Percentiles rank a stretch among this genome's conserved stretches.
Conservation (phyloP, 2,113 vertebrate species). For the Anarrhichthys ocellatus region DNA sequence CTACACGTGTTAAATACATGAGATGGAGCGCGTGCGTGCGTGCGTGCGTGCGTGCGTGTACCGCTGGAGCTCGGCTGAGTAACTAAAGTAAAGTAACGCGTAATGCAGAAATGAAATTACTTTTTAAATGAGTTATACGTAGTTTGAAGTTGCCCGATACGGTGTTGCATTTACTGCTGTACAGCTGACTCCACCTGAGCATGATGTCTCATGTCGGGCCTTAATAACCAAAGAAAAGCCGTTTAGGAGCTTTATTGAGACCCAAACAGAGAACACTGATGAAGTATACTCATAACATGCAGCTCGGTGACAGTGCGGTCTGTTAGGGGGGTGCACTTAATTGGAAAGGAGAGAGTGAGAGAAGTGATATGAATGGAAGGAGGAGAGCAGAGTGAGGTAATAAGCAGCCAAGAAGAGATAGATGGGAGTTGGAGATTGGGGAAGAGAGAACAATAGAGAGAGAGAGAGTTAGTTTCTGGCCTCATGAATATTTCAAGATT, state of each 20-base stretch:
- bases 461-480: slow-evolving; percentile 16
- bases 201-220: not conserved
- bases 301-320: not conserved
- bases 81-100: no score
- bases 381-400: not conserved
- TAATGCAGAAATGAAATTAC: no score
- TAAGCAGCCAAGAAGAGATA: not conserved
- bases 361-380: not conserved
- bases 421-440: not conserved
- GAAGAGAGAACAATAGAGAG: not conserved
- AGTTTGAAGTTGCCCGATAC: not conserved
- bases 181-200: not conserved
- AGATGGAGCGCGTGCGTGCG: no score
- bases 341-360: not conserved
- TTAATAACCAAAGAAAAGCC: not conserved
- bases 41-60: no score
- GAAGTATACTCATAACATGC: no score
- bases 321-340: not conserved
- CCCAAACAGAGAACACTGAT: not conserved
- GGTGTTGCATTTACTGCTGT: no score
- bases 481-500: slow-evolving; percentile 54
- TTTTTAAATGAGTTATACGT: not conserved
- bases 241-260: not conserved
- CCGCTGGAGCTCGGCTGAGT: no score
- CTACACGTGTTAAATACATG: no score